These are phyloP conservation scores for Sapajus apella DNA, from an alignment of 2,113 vertebrate genomes.

Conservation along the genomic window DNA sequence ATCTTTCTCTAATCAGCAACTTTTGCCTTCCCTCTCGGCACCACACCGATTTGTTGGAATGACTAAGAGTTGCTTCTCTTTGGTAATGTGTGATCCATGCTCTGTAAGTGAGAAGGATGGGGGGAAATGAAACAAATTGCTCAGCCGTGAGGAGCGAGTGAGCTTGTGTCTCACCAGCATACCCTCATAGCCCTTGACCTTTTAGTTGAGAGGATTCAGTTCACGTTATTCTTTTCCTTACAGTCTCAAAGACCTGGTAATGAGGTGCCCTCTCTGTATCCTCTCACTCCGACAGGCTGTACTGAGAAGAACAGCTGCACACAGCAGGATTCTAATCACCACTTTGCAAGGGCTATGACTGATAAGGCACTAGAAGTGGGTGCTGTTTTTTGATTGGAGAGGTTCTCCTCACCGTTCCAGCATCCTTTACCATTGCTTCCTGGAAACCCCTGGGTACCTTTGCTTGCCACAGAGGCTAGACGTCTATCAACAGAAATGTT, in stretches of 20 bases:
- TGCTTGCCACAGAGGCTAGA: constrained; percentile 63
- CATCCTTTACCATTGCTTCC: constrained; percentile 66
- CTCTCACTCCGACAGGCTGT: constrained; percentile 83
- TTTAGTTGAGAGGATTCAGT: constrained; percentile 86
- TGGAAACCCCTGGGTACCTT: constrained; percentile 49
- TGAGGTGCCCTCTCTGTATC: constrained; percentile 84
- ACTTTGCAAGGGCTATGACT: constrained; percentile 80
- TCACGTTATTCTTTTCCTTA: constrained; percentile 84
- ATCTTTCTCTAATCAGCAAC: constrained; percentile 64
- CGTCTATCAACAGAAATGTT: constrained; percentile 78
- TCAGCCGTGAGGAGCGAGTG: background rate
- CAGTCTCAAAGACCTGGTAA: constrained; percentile 85
- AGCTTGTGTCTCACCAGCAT: constrained; percentile 35
- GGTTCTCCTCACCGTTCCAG: constrained; percentile 56
- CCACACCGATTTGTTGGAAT: background rate
- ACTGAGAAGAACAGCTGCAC: constrained; percentile 86
- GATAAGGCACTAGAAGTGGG: constrained; percentile 63
- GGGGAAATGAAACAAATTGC: constrained; percentile 57
- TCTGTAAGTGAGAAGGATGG: background rate
- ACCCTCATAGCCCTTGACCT: constrained; percentile 81
- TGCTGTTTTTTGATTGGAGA: constrained; percentile 76
- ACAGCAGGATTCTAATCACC: constrained; percentile 88
- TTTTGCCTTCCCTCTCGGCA: constrained; percentile 56
- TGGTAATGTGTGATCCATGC: constrained; percentile 33
- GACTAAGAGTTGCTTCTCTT: constrained; percentile 60